These are phyloP conservation scores for Cyclina sinensis DNA, from an alignment of 1,140 invertebrate genomes.

Conservation along the genomic window DNA sequence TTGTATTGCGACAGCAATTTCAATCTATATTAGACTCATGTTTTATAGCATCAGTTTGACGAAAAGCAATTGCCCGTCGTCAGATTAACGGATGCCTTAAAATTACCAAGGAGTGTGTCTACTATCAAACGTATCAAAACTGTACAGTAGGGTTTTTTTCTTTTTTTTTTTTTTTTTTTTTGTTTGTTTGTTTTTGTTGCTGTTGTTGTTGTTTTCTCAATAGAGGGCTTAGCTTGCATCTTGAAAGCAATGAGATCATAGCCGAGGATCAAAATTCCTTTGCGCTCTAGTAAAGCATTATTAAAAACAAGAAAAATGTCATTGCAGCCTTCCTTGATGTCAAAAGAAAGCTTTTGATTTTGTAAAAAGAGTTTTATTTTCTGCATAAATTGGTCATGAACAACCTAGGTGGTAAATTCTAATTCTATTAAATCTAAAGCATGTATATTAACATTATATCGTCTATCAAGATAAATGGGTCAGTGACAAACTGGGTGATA, in stretches of 20 bases:
- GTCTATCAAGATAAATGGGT: neutral
- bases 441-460: neutral
- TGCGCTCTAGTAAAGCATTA: conserved; percentile 56
- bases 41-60: conserved; percentile 56
- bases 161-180: too few species aligned
- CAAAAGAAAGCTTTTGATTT: conserved; percentile 17
- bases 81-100: conserved; percentile 30
- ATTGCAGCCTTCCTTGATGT: conserved; percentile 23
- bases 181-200: too few species aligned
- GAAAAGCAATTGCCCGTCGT: conserved; percentile 38
- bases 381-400: neutral
- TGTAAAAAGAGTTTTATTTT: neutral
- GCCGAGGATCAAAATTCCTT: conserved; percentile 63
- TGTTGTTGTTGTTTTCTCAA: conserved; percentile 55
- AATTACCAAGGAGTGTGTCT: conserved; percentile 59
- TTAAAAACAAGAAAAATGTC: conserved; percentile 11
- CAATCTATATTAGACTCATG: conserved; percentile 27
- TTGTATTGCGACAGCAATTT: conserved; percentile 38
- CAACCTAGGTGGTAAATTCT: neutral
- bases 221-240: conserved; percentile 32
- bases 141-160: too few species aligned
- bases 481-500: neutral
- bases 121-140: conserved; percentile 37
- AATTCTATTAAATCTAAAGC: neutral
- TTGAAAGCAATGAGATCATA: conserved; percentile 60